phyloP scores from a whole-genome alignment of 1,140 invertebrate species.

The Polypedilum vanderplanki region DNA sequence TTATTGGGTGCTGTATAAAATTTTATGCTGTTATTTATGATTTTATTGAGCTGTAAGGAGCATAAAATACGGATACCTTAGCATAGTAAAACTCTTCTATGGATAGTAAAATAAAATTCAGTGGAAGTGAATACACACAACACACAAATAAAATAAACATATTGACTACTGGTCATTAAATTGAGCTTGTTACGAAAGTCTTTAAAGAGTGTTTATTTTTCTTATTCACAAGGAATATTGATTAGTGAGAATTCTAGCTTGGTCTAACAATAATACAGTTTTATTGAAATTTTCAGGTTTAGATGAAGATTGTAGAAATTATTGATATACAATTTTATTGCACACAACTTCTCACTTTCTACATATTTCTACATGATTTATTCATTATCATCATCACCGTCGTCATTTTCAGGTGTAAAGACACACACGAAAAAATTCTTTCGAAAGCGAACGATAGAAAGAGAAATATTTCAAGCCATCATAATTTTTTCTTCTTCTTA shows the following conservation, averaged over 20 bases:
- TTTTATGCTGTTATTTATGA: constrained; percentile 29
- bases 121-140: neutral
- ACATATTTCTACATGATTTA: neutral
- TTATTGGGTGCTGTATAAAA: constrained; percentile 24
- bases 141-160: too few relatives aligned
- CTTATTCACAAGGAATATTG: neutral
- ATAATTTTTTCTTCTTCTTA: constrained; percentile 18
- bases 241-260: too few relatives aligned
- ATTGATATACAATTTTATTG: neutral
- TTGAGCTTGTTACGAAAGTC: constrained; percentile 26
- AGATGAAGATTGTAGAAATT: too few relatives aligned
- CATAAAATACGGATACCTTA: constrained; percentile 1
- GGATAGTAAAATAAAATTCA: constrained; percentile 8
- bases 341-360: neutral
- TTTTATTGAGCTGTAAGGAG: constrained; percentile 23
- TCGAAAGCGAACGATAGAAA: neutral
- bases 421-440: neutral
- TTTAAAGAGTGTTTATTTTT: neutral
- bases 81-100: neutral
- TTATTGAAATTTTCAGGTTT: too few relatives aligned
- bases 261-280: too few relatives aligned
- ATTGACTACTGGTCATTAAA: constrained; percentile 24
- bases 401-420: neutral
- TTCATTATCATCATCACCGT: neutral
- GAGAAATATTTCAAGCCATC: constrained; percentile 19